Evolutionary conservation across 2,113 vertebrate genomes (phyloP).

Genomic region (Phodopus roborovskii): DNA sequence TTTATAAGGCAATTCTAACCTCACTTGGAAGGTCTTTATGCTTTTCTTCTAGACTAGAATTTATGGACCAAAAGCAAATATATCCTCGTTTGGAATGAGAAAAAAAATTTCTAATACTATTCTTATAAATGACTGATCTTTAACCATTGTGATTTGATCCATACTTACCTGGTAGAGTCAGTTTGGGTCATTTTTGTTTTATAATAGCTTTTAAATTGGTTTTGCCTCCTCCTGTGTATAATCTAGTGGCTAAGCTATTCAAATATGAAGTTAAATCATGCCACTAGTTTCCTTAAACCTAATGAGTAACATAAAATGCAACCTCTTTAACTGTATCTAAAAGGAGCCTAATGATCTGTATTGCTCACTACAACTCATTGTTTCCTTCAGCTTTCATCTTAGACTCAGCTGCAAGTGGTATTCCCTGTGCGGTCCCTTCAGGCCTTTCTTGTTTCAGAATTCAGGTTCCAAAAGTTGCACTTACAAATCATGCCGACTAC

Average conservation of each 20-base stretch:
- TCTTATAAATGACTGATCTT: slow-evolving; percentile 22
- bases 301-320: background rate
- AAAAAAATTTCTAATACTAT: slow-evolving; percentile 28
- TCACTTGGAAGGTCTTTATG: background rate
- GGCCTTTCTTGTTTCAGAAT: slow-evolving; percentile 13
- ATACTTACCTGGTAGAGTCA: background rate
- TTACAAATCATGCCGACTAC: background rate
- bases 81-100: slow-evolving; percentile 9
- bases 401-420: background rate
- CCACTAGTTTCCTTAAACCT: slow-evolving; percentile 15
- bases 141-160: slow-evolving; percentile 42
- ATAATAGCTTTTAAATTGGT: background rate
- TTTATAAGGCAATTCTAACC: slow-evolving; percentile 21
- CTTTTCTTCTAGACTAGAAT: background rate
- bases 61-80: slow-evolving; percentile 5
- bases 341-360: background rate
- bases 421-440: background rate
- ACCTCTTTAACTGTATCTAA: background rate
- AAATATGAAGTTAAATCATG: slow-evolving; percentile 29
- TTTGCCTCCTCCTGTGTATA: background rate
- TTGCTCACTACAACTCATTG: background rate
- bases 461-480: slow-evolving; percentile 27
- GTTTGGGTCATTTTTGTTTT: slow-evolving; percentile 45
- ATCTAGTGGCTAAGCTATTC: slow-evolving; percentile 16
- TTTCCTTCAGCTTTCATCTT: background rate